Evolutionary conservation across 2,888 invertebrate genomes (phyloP), one percentile per base, ranked within the genome.

Genomic region (Aphrophora alni): DNA sequence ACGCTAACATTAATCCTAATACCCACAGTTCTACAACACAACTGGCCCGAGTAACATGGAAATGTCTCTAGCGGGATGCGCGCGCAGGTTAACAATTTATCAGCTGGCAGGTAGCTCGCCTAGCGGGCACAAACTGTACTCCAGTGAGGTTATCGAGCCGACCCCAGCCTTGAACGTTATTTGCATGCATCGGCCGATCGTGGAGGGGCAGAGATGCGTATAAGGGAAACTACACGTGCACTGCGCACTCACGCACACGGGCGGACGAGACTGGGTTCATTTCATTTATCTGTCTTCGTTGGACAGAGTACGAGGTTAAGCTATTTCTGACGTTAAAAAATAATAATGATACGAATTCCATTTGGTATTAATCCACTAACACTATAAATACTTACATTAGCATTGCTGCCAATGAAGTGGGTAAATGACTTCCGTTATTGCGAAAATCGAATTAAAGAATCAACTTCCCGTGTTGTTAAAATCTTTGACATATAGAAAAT

Each of bases 111-210:
- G 33, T 69, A 33, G 24, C 80, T 75, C 80, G 69, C 70, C 82
- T 69, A 10, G 80, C 82, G 84, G 82, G 72, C 38, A 76, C 77
- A 82, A 83, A 83, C 84, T 84, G 82, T 81, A 84, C 82, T 70
- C 79, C 28, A 77, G 81, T 75, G 80, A 80, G 80, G 80, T 80
- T 80, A 80, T 80, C 80, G 80, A 79, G 78, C 78, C 38, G 78
- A 78, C 77, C 77, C 44, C 44, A 25, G 25, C 69, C 69, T 51
- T 27, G 77, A 77, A 77, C 77, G 77, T 26, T 77, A 77, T 77
- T 77, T 77, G 77, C 77, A 77, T 77, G 77, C 74, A 74, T 74
- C 74, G 38, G 74, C 74, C 74, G 74, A 74, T 38, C 25, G 33
- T 44, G 77, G 71, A 38, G 69, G 25, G 51, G 51, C 27, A 68